Conservation (phyloP, 2,797 vertebrate species). For the Odontamblyopus rebecca region DNA sequence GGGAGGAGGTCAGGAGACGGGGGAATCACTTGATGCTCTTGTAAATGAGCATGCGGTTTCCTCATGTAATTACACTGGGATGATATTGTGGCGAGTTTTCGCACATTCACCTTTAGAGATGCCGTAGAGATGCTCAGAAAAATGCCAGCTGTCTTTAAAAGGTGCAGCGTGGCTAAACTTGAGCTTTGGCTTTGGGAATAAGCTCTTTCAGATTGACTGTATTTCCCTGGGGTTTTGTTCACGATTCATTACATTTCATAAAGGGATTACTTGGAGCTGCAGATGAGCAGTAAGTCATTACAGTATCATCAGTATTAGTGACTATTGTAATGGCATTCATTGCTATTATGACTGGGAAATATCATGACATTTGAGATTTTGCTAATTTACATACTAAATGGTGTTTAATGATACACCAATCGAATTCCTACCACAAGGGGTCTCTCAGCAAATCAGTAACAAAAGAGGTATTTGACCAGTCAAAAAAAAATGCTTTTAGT, state of each 20-base stretch:
- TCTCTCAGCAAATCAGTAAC: slow-evolving; percentile 5
- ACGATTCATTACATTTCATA: slow-evolving; percentile 13
- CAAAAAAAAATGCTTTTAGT: background rate
- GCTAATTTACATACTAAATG: slow-evolving; percentile 11
- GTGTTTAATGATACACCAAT: slow-evolving; percentile 6
- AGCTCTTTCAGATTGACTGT: background rate
- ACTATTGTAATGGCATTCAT: slow-evolving; percentile 9
- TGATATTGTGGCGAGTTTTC: slow-evolving; percentile 16
- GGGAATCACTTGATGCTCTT: slow-evolving; percentile 39
- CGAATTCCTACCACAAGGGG: background rate
- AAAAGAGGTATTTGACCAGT: slow-evolving; percentile 4
- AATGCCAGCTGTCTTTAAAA: slow-evolving; percentile 11
- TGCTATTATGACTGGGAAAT: slow-evolving; percentile 9
- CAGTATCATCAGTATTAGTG: slow-evolving; percentile 16
- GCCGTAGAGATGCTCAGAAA: slow-evolving; percentile 8
- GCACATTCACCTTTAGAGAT: slow-evolving; percentile 10
- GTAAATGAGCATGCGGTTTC: slow-evolving; percentile 40
- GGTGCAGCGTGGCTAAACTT: background rate
- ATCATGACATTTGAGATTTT: slow-evolving; percentile 9
- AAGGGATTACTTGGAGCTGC: background rate
- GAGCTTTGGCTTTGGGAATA: background rate
- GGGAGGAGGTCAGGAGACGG: slow-evolving; percentile 34
- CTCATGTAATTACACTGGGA: slow-evolving; percentile 26
- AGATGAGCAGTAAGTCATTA: background rate
- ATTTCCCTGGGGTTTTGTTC: background rate